Evolutionary conservation across 2,888 invertebrate species (phyloP).

Genomic region (Sarcophaga subvicina): DNA sequence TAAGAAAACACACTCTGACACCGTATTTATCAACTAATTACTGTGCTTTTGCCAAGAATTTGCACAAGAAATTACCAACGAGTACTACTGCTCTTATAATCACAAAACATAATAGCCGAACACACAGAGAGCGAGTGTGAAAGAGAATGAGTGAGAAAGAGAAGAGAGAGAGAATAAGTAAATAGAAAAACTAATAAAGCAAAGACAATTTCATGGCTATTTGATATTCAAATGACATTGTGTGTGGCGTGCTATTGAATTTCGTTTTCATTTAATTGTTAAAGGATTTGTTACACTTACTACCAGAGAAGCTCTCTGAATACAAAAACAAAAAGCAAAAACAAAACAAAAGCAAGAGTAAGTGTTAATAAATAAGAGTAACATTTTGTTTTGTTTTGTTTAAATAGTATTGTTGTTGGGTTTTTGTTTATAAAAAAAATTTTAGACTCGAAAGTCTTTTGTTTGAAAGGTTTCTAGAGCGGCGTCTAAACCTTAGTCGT

Average conservation of each 20-base stretch:
- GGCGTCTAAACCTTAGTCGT: constrained; percentile 62
- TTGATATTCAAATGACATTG: not conserved
- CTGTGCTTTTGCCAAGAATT: too few relatives aligned
- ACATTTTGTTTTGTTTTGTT: not conserved
- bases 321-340: not conserved
- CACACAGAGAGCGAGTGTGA: too few relatives aligned
- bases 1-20: too few relatives aligned
- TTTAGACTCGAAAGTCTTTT: constrained; percentile 45
- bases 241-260: constrained; percentile 43
- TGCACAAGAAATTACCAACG: too few relatives aligned
- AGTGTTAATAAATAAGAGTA: not conserved
- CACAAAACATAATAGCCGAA: too few relatives aligned
- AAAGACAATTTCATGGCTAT: constrained; percentile 23
- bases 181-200: not conserved
- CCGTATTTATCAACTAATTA: too few relatives aligned
- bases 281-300: not conserved
- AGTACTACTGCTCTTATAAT: too few relatives aligned
- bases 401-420: constrained; percentile 18
- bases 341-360: not conserved
- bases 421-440: constrained; percentile 47
- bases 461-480: constrained; percentile 60
- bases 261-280: constrained; percentile 65
- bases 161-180: too few relatives aligned
- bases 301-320: too few relatives aligned
- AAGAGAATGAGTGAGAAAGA: too few relatives aligned